These are phyloP conservation scores for Illadopsis cleaveri DNA, from an alignment of 2,113 vertebrate species.

Conservation along the genomic window DNA sequence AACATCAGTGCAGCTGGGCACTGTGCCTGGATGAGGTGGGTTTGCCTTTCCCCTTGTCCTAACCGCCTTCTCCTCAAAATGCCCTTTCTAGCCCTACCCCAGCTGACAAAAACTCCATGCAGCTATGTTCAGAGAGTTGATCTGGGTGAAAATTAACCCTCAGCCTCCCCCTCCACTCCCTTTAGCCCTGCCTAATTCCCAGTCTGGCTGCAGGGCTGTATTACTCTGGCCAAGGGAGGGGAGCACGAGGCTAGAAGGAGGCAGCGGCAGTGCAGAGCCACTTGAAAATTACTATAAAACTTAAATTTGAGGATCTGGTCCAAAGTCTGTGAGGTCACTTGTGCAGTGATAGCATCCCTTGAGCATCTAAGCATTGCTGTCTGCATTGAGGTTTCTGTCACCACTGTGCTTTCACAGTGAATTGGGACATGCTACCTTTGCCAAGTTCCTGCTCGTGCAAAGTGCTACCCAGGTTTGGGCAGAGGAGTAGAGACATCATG, in stretches of 20 bases:
- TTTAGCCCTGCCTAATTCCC: background rate
- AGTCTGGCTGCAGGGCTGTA: background rate
- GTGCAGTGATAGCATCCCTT: background rate
- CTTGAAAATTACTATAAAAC: background rate
- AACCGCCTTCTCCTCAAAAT: rapidly evolving
- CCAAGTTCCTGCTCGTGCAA: rapidly evolving
- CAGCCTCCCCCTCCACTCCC: background rate
- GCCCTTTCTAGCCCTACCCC: background rate
- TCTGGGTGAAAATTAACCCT: background rate
- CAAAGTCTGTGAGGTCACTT: background rate
- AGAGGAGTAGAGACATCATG: rapidly evolving
- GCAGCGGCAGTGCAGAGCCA: rapidly evolving
- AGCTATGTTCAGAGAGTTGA: background rate
- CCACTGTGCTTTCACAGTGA: background rate
- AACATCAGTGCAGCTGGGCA: background rate
- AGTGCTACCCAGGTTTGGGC: background rate
- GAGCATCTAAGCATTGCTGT: too few species aligned
- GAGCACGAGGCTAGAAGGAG: rapidly evolving
- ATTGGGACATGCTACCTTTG: background rate
- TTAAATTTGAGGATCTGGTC: background rate
- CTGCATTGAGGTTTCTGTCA: background rate
- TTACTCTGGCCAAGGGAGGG: background rate
- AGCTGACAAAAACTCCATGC: background rate
- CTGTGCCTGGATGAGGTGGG: background rate
- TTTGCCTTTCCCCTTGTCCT: background rate